A percentile compares a stretch with the other conserved stretches of the same genome.
Conservation (phyloP, 2,888 invertebrate genomes). For the Ennomos fuscantarius region DNA sequence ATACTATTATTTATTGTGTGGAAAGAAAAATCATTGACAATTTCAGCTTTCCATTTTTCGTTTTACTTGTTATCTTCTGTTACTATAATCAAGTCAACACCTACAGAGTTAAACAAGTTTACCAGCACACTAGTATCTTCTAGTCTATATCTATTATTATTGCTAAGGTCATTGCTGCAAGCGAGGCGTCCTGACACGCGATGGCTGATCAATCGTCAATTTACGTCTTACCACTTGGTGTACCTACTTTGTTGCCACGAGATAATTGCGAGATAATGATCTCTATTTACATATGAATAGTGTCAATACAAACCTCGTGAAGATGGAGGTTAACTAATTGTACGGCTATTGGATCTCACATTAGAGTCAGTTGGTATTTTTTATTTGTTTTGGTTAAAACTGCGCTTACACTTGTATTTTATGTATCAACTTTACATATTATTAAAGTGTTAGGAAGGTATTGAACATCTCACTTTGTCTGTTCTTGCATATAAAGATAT, state of each 20-base stretch:
- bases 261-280: neutral
- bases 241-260: conserved; percentile 6
- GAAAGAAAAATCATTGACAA: no score
- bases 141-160: conserved; percentile 11
- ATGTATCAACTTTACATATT: no score
- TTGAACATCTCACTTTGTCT: neutral
- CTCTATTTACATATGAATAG: neutral
- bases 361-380: no score
- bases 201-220: conserved; percentile 25
- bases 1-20: no score
- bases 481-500: conserved; percentile 3
- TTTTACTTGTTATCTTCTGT: no score
- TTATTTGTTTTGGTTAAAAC: no score
- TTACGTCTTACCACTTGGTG: conserved; percentile 7
- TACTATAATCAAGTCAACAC: neutral
- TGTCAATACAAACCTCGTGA: no score
- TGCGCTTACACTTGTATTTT: no score
- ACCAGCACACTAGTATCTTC: conserved; percentile 6
- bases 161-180: conserved; percentile 20
- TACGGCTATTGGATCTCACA: no score
- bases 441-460: no score
- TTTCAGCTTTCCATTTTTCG: no score
- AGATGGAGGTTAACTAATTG: no score
- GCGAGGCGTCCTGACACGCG: conserved; percentile 25
- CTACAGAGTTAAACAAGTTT: conserved; percentile 4